These are phyloP conservation scores for Anadara kagoshimensis DNA, from an alignment of 1,140 invertebrate genomes.

Conservation along the genomic window DNA sequence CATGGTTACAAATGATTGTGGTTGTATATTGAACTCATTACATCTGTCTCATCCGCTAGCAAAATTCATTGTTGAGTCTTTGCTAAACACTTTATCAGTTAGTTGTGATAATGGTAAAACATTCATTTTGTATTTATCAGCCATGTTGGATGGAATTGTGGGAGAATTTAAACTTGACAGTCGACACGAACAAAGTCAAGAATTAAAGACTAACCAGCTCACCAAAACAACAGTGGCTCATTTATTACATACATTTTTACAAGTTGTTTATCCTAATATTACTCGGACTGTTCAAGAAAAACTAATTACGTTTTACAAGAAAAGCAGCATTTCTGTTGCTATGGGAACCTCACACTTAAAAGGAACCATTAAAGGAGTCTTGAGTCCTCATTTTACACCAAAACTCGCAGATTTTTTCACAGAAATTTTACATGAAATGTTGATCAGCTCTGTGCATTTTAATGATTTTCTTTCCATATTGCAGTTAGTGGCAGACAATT, in stretches of 20 bases:
- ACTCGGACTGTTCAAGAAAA: conserved; percentile 4
- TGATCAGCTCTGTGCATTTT: not conserved
- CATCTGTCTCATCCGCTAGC: conserved; percentile 31
- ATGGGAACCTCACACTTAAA: no score
- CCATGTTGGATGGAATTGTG: not conserved
- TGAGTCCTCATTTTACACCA: conserved; percentile 5
- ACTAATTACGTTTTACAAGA: not conserved
- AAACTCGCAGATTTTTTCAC: conserved; percentile 9
- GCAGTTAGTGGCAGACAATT: conserved; percentile 11
- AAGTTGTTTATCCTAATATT: conserved; percentile 7
- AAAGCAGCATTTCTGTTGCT: no score
- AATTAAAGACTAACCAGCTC: not conserved
- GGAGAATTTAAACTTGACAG: not conserved
- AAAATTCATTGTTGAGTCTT: conserved; percentile 19
- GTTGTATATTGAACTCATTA: conserved; percentile 14
- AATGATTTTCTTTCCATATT: not conserved
- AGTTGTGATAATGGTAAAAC: conserved; percentile 34
- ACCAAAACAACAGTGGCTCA: not conserved
- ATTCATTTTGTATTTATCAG: conserved; percentile 20
- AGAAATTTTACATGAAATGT: not conserved
- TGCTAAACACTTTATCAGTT: conserved; percentile 13
- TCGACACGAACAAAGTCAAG: no score
- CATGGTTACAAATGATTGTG: conserved; percentile 25
- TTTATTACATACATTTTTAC: conserved; percentile 6
- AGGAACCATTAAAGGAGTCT: not conserved